phyloP scores from a whole-genome alignment of 1,140 invertebrate species.

The Pachyrhynchus sulphureomaculatus region DNA sequence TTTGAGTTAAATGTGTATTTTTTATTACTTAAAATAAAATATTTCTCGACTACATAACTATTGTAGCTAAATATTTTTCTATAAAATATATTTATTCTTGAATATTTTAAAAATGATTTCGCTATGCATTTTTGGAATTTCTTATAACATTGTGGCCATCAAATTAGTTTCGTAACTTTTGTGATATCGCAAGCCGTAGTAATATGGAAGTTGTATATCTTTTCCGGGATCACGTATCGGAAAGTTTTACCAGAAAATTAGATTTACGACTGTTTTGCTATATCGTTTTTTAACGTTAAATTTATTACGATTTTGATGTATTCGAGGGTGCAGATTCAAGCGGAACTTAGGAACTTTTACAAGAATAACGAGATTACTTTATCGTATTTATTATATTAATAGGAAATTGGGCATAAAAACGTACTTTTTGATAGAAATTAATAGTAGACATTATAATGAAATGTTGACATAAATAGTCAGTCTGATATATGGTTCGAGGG shows the following conservation, averaged over 20 bases:
- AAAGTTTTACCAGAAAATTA: slow-evolving; percentile 20
- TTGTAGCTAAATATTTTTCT: too few species aligned
- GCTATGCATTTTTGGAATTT: neutral
- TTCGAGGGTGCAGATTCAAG: too few species aligned
- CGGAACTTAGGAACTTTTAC: neutral
- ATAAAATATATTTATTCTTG: too few species aligned
- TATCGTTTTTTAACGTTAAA: slow-evolving; percentile 9
- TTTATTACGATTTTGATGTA: slow-evolving; percentile 14
- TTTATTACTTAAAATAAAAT: too few species aligned
- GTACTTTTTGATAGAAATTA: too few species aligned
- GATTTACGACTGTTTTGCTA: slow-evolving; percentile 19
- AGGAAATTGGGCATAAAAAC: too few species aligned
- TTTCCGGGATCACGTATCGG: slow-evolving; percentile 16
- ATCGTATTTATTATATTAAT: neutral
- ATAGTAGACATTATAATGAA: too few species aligned
- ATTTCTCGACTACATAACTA: too few species aligned
- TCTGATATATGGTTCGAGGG: neutral
- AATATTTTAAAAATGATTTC: too few species aligned
- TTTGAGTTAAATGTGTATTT: too few species aligned
- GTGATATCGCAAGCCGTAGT: slow-evolving; percentile 3
- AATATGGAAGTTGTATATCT: slow-evolving; percentile 20
- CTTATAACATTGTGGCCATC: slow-evolving; percentile 1
- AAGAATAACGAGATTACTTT: neutral
- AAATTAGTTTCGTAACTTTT: slow-evolving; percentile 11
- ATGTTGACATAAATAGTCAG: too few species aligned